Evolutionary conservation across 2,113 vertebrate species (phyloP), one percentile per base, ranked within the genome.

Genomic region (Aspiorhynchus laticeps): DNA sequence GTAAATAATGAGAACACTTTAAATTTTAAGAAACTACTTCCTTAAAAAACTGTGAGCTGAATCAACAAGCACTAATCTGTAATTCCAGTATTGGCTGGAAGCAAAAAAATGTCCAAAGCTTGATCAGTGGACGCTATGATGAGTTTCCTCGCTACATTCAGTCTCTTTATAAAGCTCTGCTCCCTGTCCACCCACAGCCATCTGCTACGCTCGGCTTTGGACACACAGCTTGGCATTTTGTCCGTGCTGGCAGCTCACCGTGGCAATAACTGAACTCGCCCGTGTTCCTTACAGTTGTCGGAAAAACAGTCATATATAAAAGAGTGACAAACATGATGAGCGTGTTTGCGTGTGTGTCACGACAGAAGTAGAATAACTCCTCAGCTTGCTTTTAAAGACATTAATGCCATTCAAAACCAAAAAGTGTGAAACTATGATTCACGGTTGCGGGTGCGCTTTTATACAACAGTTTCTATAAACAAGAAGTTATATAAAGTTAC

Each of bases 141-240:
- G 56, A 67, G 59, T 81, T 81, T 81, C 15, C 80, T 81, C 26
- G 28, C 79, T 81, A 41, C 59, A 43, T 65, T 43, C 56, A 63
- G 21, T 63, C 79, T 28, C 80, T 65, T 65, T 65, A 41, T 43
- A 81, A 81, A 81, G 59, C 38, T 28, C 63, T 46, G 15, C 59
- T 81, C 80, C 59, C 80, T 67, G 80, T 81, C 36, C 80, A 81
- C 80, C 80, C 80, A 81, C 38, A 12, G 17, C 80, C 80, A 81
- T 81, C 59, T 81, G 80, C 59, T 67, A 81, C 8, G n/a, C 59
- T 81, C n/a, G 8, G 59, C 59, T 81, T 43, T 81, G 80, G 80
- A 81, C 59, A 46, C 80, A 67, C 80, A 43, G 38, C 38, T 46
- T 65, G 80, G 80, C 80, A 65, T 67, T 81, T 81, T 41, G 59